These are phyloP conservation scores for Acipenser ruthenus DNA, from an alignment of 2,797 vertebrate species.

Conservation along the genomic window DNA sequence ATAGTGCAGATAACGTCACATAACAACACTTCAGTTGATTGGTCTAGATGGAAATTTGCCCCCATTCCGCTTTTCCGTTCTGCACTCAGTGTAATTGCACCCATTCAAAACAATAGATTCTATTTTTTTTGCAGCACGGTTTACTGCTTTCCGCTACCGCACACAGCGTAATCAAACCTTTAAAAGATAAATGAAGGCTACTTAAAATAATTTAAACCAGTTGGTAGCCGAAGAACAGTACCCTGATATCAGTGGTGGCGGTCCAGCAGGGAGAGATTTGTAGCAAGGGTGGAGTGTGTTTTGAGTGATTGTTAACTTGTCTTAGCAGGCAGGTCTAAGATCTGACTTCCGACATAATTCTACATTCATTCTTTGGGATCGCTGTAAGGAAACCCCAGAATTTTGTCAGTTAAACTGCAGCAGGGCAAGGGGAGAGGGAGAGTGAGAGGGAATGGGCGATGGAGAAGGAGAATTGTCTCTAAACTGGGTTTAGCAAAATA, in stretches of 20 bases:
- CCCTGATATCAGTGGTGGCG: neutral
- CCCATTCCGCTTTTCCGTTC: no score
- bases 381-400: constrained; percentile 1
- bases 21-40: no score
- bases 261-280: neutral
- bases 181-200: neutral
- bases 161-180: neutral
- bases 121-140: no score
- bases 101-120: no score
- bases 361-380: neutral
- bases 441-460: no score
- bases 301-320: neutral
- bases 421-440: neutral
- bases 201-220: constrained; percentile 2
- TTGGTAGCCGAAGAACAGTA: constrained; percentile 9
- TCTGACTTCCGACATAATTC: constrained; percentile 3
- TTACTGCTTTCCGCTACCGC: no score
- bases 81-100: no score
- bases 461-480: no score
- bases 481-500: no score
- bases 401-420: constrained; percentile 2
- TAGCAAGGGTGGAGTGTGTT: constrained; percentile 2
- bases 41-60: no score
- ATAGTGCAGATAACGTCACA: no score
- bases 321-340: constrained; percentile 5